phyloP scores from a whole-genome alignment of 2,888 invertebrate species.

The Heteromurus nitidus region DNA sequence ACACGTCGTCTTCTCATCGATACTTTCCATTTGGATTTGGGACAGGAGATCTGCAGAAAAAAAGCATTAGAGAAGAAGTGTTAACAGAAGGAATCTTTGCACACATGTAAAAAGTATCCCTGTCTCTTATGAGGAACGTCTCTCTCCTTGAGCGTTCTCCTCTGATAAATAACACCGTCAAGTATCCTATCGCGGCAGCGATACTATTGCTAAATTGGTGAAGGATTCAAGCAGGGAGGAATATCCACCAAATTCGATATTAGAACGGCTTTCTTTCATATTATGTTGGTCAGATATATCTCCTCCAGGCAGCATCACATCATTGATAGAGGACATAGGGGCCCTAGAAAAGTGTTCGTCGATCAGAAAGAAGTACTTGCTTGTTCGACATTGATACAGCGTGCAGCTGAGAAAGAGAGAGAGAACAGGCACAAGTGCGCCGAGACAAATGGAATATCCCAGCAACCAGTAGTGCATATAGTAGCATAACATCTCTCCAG shows the following conservation, averaged over 20 bases:
- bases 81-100: conserved; percentile 18
- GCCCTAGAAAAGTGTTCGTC: not conserved
- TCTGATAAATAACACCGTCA: conserved; percentile 40
- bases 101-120: not conserved
- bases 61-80: conserved; percentile 7
- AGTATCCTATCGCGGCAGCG: conserved; percentile 18
- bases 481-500: no score
- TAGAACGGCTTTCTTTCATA: not conserved
- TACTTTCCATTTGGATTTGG: conserved; percentile 11
- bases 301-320: no score
- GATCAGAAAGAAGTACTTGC: not conserved
- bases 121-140: not conserved
- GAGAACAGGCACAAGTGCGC: not conserved
- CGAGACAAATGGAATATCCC: conserved; percentile 6
- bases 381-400: not conserved
- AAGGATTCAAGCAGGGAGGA: conserved; percentile 17
- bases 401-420: not conserved
- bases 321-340: not conserved
- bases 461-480: conserved; percentile 16
- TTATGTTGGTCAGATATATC: no score
- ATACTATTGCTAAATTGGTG: conserved; percentile 39
- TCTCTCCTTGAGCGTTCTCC: conserved; percentile 33
- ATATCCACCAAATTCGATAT: conserved; percentile 36
- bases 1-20: not conserved
- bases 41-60: not conserved